Base-by-base conservation (phyloP, 2,888 invertebrate species). In the Silvanus unidentatus region DNA sequence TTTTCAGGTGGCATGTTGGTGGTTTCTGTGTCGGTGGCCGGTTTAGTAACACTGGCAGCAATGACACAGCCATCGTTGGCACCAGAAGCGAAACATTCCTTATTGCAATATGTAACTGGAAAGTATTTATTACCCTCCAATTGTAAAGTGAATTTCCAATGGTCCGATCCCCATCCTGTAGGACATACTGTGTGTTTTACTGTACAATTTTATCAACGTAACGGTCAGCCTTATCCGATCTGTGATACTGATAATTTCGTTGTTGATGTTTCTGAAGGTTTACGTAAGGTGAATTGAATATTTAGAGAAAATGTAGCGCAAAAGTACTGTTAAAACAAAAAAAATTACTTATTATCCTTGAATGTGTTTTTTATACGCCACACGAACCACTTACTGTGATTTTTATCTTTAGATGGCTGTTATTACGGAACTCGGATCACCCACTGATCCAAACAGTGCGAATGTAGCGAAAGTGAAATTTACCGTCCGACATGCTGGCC, bases 151-250 rank as follows among this genome's bases (percentile, higher is more conserved):
- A 80, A 82, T 57, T 95, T 94, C 79, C 89, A 91, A 60, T 95
- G 94, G 94, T 80, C 83, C 49, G 93, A 93, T 71, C 93, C 93
- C 12, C 85, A 88, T 62, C 75, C 82, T 10, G 95, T 95, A 15
- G 95, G 94, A 35, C 89, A 86, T 70, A 92, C 92, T 27, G 88
- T 93, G 80, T 88, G 89, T 67, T 94, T 95, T 74, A 86, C 84
- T 45, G 88, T 94, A 57, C 77, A 87, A 77, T 93, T 93, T 76
- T 92, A 81, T 75, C 92, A 93, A 74, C 83, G 92, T 53, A 94
- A 94, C 72, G 92, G 94, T 15, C 89, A 91, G 69, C 90, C 94
- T 54, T 95, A 94, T 77, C 93, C 93, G 56, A 87, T 95, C 68
- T 92, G 92, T 74, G 91, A 92, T 77, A 88, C 88, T 50, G 95